Evolutionary conservation across 2,797 vertebrate genomes (phyloP).

Genomic region (Corythornis leucogaster): DNA sequence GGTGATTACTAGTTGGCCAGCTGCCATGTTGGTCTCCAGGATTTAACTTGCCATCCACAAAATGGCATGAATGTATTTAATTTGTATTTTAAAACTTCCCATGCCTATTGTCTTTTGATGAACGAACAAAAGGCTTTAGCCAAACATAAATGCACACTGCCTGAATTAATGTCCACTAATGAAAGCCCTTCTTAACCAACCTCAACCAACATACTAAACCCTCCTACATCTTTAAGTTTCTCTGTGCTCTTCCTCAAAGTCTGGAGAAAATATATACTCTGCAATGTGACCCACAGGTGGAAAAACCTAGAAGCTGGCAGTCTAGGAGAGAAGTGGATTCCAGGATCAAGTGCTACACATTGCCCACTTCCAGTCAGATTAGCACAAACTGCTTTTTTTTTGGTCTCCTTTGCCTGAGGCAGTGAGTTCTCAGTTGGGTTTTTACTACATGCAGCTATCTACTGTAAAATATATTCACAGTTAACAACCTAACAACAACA

Average conservation of each 20-base stretch:
- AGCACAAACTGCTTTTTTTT: neutral
- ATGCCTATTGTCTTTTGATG: neutral
- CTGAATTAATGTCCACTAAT: neutral
- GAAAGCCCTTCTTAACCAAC: neutral
- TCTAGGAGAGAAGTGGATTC: neutral
- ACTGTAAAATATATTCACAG: neutral
- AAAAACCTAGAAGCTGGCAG: neutral
- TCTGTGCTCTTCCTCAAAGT: neutral
- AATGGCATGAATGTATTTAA: constrained; percentile 8
- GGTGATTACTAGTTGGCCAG: neutral
- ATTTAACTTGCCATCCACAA: constrained; percentile 25
- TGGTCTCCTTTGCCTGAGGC: neutral
- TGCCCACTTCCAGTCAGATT: neutral
- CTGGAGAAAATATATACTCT: neutral
- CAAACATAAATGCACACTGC: neutral
- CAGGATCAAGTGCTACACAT: neutral
- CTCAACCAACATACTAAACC: neutral
- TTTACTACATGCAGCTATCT: neutral
- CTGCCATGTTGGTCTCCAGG: constrained; percentile 36
- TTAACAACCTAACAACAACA: neutral
- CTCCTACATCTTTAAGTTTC: neutral
- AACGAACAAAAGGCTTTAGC: constrained; percentile 6
- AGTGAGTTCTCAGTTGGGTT: neutral
- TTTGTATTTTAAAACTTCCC: neutral
- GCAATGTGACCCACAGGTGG: neutral